phyloP scores from a whole-genome alignment of 2,888 invertebrate species.

The Chromoteleia sp. region DNA sequence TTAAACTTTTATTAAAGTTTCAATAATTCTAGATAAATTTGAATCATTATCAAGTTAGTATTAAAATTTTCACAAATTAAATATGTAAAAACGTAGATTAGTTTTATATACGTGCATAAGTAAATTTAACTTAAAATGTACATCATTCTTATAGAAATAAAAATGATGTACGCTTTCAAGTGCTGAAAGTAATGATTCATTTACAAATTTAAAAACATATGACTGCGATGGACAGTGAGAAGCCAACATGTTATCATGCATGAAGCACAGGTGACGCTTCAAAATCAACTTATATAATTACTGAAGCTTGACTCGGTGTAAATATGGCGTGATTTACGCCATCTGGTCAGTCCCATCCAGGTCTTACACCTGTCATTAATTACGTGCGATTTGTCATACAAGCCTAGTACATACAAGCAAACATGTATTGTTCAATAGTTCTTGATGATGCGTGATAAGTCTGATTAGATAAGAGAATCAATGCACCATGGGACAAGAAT shows the following conservation, averaged over 20 bases:
- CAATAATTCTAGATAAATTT: too few species aligned
- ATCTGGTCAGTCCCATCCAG: conserved; percentile 72
- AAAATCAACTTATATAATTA: conserved; percentile 66
- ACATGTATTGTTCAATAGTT: conserved; percentile 31
- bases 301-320: conserved; percentile 62
- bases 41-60: too few species aligned
- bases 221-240: conserved; percentile 5
- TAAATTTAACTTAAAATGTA: too few species aligned
- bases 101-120: too few species aligned
- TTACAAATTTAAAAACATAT: conserved; percentile 30
- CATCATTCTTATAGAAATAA: neutral
- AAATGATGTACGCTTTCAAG: neutral
- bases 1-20: too few species aligned
- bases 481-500: conserved; percentile 30
- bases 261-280: conserved; percentile 69
- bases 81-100: too few species aligned
- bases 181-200: conserved; percentile 42
- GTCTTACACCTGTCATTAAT: conserved; percentile 76
- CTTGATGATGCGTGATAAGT: conserved; percentile 52
- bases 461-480: conserved; percentile 50
- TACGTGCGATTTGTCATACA: conserved; percentile 48
- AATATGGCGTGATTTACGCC: conserved; percentile 74
- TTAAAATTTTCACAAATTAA: too few species aligned
- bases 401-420: conserved; percentile 18
- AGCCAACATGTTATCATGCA: conserved; percentile 44